phyloP scores from a whole-genome alignment of 1,140 invertebrate genomes.

The Caenorhabditis inopinata region DNA sequence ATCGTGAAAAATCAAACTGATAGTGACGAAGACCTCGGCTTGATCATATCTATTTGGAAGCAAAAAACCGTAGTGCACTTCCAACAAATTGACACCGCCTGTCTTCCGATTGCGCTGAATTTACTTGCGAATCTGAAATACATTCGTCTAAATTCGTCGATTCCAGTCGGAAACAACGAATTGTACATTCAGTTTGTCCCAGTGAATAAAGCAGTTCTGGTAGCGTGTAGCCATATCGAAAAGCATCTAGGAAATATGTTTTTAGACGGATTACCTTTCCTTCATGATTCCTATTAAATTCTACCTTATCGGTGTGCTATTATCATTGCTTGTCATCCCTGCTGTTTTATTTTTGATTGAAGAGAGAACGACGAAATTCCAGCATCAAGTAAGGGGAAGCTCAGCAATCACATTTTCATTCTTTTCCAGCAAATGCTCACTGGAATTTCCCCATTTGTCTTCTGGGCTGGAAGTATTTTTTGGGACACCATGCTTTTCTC shows the following conservation, averaged over 20 bases:
- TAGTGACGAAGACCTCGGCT: neutral
- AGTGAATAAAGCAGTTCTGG: neutral
- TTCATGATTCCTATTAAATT: neutral
- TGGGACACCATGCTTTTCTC: neutral
- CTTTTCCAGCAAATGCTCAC: neutral
- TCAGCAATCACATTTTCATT: neutral
- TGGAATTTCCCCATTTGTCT: neutral
- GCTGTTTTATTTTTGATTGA: neutral
- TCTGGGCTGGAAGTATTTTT: neutral
- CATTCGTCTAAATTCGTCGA: slow-evolving; percentile 66
- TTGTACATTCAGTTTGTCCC: neutral
- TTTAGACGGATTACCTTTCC: neutral
- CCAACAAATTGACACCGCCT: neutral
- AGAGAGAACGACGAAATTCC: neutral
- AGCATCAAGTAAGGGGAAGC: neutral
- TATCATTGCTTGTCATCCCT: neutral
- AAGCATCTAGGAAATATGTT: neutral
- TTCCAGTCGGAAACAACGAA: neutral
- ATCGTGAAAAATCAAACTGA: neutral
- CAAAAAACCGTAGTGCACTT: neutral
- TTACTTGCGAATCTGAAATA: slow-evolving; percentile 71
- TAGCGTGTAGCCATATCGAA: neutral
- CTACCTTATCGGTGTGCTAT: neutral
- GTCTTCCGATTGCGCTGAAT: slow-evolving; percentile 72
- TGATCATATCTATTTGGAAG: neutral